A percentile compares a stretch with the other conserved stretches of the same genome.
These are phyloP conservation scores for Aphelenchoides besseyi DNA, from an alignment of 1,140 invertebrate genomes.

Conservation along the genomic window DNA sequence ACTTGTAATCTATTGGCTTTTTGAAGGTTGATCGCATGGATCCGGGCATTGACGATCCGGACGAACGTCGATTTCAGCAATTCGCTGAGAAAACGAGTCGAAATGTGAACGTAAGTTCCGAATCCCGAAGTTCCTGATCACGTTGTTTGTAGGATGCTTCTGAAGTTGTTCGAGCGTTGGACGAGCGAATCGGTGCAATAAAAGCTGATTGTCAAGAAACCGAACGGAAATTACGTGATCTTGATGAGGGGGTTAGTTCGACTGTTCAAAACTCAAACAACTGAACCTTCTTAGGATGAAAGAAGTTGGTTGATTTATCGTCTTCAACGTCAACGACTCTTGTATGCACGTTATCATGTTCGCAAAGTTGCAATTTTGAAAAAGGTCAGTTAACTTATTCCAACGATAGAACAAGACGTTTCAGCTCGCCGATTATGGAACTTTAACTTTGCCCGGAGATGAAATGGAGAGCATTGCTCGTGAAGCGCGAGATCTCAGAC, in stretches of 20 bases:
- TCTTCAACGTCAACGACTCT: constrained; percentile 26
- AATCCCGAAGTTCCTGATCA: not conserved
- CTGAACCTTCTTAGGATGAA: constrained; percentile 21
- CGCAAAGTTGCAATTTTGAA: constrained; percentile 32
- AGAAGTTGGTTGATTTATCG: constrained; percentile 24
- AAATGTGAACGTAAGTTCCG: constrained; percentile 3
- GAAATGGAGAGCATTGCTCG: not conserved
- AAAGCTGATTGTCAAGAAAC: constrained; percentile 20
- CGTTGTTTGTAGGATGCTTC: constrained; percentile 21
- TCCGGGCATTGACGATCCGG: not conserved
- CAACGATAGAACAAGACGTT: not conserved
- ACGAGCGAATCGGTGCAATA: constrained; percentile 16
- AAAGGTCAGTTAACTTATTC: constrained; percentile 25
- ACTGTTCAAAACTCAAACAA: not conserved
- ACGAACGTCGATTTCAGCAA: constrained; percentile 11
- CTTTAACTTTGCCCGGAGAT: not conserved
- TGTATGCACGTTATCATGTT: constrained; percentile 35
- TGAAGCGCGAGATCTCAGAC: not conserved
- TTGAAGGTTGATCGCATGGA: constrained; percentile 7
- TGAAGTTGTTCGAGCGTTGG: not conserved
- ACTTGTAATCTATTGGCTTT: not conserved
- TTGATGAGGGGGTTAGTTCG: not conserved
- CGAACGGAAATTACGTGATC: not conserved
- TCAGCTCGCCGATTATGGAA: constrained; percentile 15
- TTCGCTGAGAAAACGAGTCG: constrained; percentile 4